Evolutionary conservation across 2,888 invertebrate genomes (phyloP).

Genomic region (Parnassius orleans): DNA sequence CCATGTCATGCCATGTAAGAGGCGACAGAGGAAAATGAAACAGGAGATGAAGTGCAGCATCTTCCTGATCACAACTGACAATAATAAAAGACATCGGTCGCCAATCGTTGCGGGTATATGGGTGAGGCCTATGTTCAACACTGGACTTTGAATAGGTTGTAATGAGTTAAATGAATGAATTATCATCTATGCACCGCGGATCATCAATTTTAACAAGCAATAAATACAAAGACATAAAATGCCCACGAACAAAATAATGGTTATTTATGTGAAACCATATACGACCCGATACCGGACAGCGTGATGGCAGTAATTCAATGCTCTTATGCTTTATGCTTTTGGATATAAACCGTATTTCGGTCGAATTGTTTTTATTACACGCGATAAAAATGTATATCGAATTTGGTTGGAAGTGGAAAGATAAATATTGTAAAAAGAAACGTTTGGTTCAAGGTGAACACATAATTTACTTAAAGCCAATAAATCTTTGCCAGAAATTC

Average conservation of each 20-base stretch:
- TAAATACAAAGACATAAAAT: not conserved
- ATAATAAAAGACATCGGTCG: no score
- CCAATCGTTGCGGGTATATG: no score
- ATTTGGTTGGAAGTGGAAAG: not conserved
- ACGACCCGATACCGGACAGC: not conserved
- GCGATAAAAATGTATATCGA: slow-evolving; percentile 6
- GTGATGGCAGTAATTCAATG: slow-evolving; percentile 6
- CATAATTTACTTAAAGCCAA: no score
- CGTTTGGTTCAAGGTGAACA: not conserved
- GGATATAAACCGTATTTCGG: not conserved
- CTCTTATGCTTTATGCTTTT: not conserved
- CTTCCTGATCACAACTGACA: no score
- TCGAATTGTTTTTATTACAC: slow-evolving; percentile 1
- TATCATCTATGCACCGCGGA: not conserved
- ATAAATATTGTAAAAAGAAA: not conserved
- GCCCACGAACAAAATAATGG: slow-evolving; percentile 3
- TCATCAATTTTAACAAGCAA: not conserved
- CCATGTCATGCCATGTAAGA: no score
- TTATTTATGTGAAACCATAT: slow-evolving; percentile 1
- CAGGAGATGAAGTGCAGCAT: no score
- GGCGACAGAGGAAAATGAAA: no score
- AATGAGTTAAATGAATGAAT: no score
- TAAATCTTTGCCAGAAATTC: no score
- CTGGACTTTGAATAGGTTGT: no score
- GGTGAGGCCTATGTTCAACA: no score